A percentile compares a stretch with the other conserved stretches of the same genome.
Conservation (phyloP, 2,888 invertebrate genomes). For the Eilema depressum region DNA sequence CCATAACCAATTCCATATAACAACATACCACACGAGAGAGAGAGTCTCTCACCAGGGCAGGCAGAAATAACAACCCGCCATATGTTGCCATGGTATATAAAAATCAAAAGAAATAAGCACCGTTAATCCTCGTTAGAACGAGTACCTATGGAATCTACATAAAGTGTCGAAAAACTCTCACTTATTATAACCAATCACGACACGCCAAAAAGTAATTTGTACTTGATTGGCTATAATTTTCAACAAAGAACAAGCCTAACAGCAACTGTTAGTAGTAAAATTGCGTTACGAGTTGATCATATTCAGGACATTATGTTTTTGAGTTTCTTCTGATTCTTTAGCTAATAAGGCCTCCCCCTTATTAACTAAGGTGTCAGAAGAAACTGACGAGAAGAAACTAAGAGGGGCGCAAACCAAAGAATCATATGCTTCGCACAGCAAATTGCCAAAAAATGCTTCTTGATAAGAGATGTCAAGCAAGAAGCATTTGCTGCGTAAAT, state of each 20-base stretch:
- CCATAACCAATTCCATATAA: slow-evolving; percentile 7
- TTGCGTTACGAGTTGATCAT: neutral
- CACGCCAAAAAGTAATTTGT: neutral
- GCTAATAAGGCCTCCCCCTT: no score
- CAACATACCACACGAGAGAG: neutral
- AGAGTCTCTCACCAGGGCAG: neutral
- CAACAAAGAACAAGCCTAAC: neutral
- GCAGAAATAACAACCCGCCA: neutral
- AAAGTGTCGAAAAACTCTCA: slow-evolving; percentile 4
- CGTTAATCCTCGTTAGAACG: slow-evolving; percentile 1
- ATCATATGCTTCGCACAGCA: no score
- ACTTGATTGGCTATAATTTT: neutral
- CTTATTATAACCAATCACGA: neutral
- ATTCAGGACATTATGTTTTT: neutral
- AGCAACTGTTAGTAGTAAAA: neutral
- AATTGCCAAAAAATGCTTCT: no score
- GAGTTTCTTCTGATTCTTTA: no score
- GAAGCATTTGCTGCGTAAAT: no score
- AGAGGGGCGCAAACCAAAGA: no score
- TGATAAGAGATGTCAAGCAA: no score
- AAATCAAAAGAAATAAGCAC: neutral
- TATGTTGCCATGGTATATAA: neutral
- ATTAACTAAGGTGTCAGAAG: no score
- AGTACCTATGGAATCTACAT: neutral
- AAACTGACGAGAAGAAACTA: no score